Evolutionary conservation across 2,888 invertebrate genomes (phyloP), one percentile per base, ranked within the genome.

Genomic region (Atethmia centrago): DNA sequence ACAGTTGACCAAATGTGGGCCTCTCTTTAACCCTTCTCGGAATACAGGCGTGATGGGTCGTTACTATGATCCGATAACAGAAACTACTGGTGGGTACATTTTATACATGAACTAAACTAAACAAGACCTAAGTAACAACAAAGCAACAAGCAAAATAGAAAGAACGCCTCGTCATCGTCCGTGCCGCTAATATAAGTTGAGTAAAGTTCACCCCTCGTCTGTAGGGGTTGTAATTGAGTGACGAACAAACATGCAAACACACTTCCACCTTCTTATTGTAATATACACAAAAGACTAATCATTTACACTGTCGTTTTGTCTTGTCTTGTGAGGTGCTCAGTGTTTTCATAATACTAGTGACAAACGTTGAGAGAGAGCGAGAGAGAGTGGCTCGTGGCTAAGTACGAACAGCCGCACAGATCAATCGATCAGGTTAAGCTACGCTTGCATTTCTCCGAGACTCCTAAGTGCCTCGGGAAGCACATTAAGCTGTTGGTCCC

Each of bases 111-210:
- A 21, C 28, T 7, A 16, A 63, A 55, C 40, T 74, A 14, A 71
- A 70, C 16, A 69, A 74, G 51, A 47, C 14, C 12, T 53, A 14
- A 53, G 63, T 62, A 25, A n/a, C n/a, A n/a, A n/a, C n/a, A n/a
- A 45, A 51, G 51, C 31, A 72, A 61, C 8, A 51, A 58, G 42
- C 14, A n/a, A 63, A 66, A n/a, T 58, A 56, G 16, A 42, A 68
- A 74, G 47, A 64, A 25, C 25, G 36, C 40, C 71, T 21, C 28
- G 71, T 71, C 67, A 71, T 71, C 72, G 74, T 78, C 66, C 78
- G 55, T 9, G 36, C 63, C 66, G 51, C 64, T 73, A 71, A 80
- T 76, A 66, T 59, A 59, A 59, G 53, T 40, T 12, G 51, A n/a
- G 36, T n/a, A 47, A 67, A 77, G 53, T 74, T 45, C 16, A 14